Evolutionary conservation across 1,140 invertebrate species (phyloP).

Genomic region (Coenobita brevimanus): DNA sequence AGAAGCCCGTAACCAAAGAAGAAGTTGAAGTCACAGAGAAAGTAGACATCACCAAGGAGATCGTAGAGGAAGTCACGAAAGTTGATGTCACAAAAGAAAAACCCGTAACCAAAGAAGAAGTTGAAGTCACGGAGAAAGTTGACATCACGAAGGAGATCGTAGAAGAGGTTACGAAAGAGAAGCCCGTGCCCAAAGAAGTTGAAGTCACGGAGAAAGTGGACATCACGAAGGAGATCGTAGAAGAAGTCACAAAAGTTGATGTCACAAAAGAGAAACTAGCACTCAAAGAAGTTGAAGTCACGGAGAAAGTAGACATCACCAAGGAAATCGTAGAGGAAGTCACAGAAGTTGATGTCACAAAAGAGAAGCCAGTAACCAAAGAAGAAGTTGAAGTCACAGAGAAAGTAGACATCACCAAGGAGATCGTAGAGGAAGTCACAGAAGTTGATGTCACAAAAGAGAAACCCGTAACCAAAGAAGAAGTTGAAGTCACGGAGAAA

Average conservation of each 20-base stretch:
- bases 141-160: not conserved
- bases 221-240: not conserved
- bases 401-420: not conserved
- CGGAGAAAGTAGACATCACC: not conserved
- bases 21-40: not conserved
- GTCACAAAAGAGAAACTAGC: conserved; percentile 7
- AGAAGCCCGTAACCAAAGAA: not conserved
- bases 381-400: not conserved
- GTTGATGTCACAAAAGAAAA: too few species aligned
- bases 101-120: too few species aligned
- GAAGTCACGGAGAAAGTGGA: not conserved
- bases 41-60: not conserved
- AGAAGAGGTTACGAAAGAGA: not conserved
- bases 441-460: not conserved
- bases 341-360: not conserved
- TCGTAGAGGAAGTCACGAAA: not conserved
- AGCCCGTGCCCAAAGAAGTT: not conserved
- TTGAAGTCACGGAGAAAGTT: not conserved
- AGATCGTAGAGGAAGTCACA: not conserved
- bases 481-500: not conserved
- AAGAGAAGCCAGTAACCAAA: conserved; percentile 3
- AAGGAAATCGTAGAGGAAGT: not conserved
- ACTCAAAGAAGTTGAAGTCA: not conserved
- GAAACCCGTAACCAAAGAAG: not conserved
- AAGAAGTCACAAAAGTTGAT: not conserved